phyloP scores from a whole-genome alignment of 1,140 invertebrate genomes.

The Frieseomelitta varia region DNA sequence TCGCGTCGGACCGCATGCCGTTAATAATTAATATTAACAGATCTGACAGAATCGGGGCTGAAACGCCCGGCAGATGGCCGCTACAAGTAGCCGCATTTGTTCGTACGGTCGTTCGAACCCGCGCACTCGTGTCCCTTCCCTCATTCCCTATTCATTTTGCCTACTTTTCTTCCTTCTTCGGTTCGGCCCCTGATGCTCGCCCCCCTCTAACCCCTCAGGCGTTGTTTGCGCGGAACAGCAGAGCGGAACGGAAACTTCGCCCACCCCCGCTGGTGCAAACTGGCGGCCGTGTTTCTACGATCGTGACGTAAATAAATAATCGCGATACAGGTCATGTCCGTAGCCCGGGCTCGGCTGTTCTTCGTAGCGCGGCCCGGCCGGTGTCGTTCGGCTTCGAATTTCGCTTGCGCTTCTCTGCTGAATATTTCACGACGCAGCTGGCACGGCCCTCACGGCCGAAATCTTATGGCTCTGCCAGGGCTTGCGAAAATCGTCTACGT shows the following conservation, averaged over 20 bases:
- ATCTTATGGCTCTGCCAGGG: slow-evolving; percentile 43
- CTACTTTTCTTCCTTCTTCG: slow-evolving; percentile 28
- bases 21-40: slow-evolving; percentile 12
- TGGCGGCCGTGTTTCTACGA: slow-evolving; percentile 31
- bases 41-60: neutral
- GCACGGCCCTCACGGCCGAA: slow-evolving; percentile 28
- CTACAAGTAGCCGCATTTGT: neutral
- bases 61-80: neutral
- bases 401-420: slow-evolving; percentile 34
- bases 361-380: slow-evolving; percentile 6
- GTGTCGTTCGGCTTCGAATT: slow-evolving; percentile 47
- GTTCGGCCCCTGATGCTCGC: neutral
- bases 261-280: neutral
- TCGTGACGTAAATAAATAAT: slow-evolving; percentile 62
- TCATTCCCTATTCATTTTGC: slow-evolving; percentile 49
- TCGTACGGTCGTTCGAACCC: neutral
- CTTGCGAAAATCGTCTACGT: slow-evolving; percentile 14
- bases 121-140: slow-evolving; percentile 9
- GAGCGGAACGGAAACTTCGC: neutral
- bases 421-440: slow-evolving; percentile 63
- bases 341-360: slow-evolving; percentile 21
- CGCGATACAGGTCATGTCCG: slow-evolving; percentile 40
- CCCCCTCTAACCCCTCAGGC: neutral
- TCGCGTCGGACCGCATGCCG: too few species aligned
- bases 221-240: slow-evolving; percentile 19